Evolutionary conservation across 1,140 invertebrate genomes (phyloP).

Genomic region (Habropoda laboriosa): DNA sequence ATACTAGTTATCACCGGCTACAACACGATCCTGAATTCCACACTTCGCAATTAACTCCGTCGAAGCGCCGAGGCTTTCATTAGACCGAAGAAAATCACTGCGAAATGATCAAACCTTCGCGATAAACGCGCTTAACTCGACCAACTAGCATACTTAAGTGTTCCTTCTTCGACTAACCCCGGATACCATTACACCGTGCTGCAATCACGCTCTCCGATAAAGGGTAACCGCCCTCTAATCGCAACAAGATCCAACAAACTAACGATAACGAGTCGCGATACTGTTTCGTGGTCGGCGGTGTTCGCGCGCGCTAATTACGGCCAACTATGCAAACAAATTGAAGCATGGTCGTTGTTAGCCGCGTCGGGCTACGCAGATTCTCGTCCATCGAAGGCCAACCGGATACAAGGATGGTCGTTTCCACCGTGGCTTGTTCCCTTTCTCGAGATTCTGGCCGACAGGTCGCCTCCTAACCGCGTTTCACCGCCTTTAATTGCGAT

Average conservation of each 20-base stretch:
- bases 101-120: too few species aligned
- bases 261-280: not conserved
- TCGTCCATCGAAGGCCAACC: constrained; percentile 6
- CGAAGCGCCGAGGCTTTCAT: too few species aligned
- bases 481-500: constrained; percentile 50
- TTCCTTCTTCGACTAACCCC: too few species aligned
- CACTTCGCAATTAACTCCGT: too few species aligned
- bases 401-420: constrained; percentile 33
- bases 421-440: constrained; percentile 36
- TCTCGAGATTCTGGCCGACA: constrained; percentile 27
- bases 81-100: too few species aligned
- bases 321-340: constrained; percentile 24
- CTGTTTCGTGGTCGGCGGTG: too few species aligned
- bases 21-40: too few species aligned
- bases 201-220: not conserved
- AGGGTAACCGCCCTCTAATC: not conserved
- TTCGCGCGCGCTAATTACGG: constrained; percentile 10
- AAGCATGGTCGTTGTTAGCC: not conserved
- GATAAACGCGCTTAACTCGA: too few species aligned
- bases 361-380: not conserved
- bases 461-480: constrained; percentile 19
- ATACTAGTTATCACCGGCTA: too few species aligned
- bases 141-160: too few species aligned
- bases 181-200: not conserved
- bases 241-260: not conserved